phyloP scores from a whole-genome alignment of 2,888 invertebrate genomes.

The Pseudococcus jackbeardsleyi region DNA sequence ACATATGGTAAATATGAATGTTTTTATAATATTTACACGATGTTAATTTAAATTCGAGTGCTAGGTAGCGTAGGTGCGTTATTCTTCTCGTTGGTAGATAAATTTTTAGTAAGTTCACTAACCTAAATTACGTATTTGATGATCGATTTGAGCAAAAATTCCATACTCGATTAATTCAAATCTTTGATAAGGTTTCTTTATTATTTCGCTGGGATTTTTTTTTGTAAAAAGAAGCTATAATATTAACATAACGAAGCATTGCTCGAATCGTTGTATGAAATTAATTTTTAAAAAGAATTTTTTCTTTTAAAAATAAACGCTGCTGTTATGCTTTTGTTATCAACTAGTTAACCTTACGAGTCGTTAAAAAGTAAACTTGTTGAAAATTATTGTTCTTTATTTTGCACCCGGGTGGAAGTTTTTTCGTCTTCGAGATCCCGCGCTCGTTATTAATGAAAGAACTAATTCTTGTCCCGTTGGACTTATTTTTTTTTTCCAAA shows the following conservation, averaged over 20 bases:
- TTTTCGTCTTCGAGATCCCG: not conserved
- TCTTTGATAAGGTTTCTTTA: not conserved
- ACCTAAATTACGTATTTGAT: not conserved
- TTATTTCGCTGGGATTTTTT: not conserved
- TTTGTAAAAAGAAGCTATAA: not conserved
- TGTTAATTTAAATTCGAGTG: not conserved
- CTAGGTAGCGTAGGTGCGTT: no score
- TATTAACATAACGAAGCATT: constrained; percentile 1
- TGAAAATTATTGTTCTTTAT: constrained; percentile 44
- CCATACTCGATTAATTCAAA: not conserved
- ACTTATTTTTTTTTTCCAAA: not conserved
- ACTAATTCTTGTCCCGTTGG: constrained; percentile 31
- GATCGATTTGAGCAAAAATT: not conserved
- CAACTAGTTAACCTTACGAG: constrained; percentile 29
- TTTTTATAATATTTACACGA: constrained; percentile 1
- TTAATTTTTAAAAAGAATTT: not conserved
- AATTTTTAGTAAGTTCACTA: not conserved
- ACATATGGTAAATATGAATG: not conserved
- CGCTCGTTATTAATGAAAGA: constrained; percentile 22
- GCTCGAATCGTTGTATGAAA: not conserved
- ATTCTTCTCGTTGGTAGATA: no score
- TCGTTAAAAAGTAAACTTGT: constrained; percentile 40
- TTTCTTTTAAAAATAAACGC: constrained; percentile 12
- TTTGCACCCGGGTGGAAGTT: constrained; percentile 14
- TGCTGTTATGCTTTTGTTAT: constrained; percentile 11